phyloP scores from a whole-genome alignment of 2,797 vertebrate species.

The Apodemus agrarius region DNA sequence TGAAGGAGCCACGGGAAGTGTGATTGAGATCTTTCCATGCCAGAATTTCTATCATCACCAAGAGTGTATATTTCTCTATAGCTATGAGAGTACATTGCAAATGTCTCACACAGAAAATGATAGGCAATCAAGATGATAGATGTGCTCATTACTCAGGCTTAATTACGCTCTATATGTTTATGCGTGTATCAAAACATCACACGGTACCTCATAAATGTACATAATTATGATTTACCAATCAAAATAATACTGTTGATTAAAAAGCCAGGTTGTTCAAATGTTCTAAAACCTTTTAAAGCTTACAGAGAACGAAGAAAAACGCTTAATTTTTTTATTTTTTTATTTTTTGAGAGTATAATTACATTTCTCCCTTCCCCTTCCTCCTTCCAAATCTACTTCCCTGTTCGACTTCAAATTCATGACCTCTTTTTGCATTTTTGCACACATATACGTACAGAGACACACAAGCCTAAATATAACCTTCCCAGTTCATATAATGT shows the following conservation, averaged over 20 bases:
- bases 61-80: neutral
- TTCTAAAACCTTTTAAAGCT: neutral
- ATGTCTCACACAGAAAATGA: constrained; percentile 7
- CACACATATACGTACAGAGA: neutral
- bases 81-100: neutral
- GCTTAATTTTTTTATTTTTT: neutral
- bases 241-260: neutral
- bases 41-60: neutral
- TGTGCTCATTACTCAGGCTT: neutral
- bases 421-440: too few species aligned
- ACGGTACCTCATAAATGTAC: neutral
- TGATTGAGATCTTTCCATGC: neutral
- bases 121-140: neutral
- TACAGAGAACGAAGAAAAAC: neutral
- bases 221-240: neutral
- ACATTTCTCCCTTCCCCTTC: neutral
- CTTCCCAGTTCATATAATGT: neutral
- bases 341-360: neutral
- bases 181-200: neutral
- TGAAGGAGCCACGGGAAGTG: neutral
- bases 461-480: neutral
- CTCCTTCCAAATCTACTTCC: neutral
- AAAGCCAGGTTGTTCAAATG: neutral
- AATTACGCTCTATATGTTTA: neutral
- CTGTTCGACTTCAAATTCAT: neutral